Percentiles rank a stretch among this genome's conserved stretches.
phyloP scores from a whole-genome alignment of 1,140 invertebrate genomes.

The Saccostrea cuccullata region DNA sequence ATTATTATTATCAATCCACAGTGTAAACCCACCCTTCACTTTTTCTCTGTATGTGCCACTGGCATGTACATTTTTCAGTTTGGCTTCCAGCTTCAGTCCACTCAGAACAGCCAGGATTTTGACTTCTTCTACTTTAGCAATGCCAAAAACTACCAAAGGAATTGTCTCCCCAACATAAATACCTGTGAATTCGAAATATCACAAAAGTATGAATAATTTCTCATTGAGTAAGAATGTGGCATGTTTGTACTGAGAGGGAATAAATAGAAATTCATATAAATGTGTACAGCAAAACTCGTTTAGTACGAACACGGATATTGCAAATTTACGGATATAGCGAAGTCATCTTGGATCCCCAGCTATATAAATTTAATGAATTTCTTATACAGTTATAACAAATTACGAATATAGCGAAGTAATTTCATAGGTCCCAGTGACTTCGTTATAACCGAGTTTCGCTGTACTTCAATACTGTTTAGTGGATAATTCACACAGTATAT shows the following conservation, averaged over 20 bases:
- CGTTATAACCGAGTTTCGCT: too few relatives aligned
- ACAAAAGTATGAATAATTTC: background rate
- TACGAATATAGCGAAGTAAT: too few relatives aligned
- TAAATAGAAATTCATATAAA: too few relatives aligned
- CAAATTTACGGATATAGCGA: too few relatives aligned
- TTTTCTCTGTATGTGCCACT: slow-evolving; percentile 86
- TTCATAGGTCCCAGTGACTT: too few relatives aligned
- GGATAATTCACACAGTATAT: background rate
- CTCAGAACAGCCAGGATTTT: slow-evolving; percentile 93
- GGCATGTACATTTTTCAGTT: slow-evolving; percentile 90
- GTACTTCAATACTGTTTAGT: background rate
- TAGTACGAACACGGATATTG: too few relatives aligned
- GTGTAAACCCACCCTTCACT: slow-evolving; percentile 79
- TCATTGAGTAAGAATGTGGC: too few relatives aligned
- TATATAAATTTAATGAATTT: too few relatives aligned
- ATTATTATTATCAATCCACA: too few relatives aligned
- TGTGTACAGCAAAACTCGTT: too few relatives aligned
- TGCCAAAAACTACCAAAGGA: slow-evolving; percentile 88
- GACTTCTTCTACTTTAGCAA: slow-evolving; percentile 92
- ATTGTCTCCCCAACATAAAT: slow-evolving; percentile 79
- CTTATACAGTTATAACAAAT: too few relatives aligned
- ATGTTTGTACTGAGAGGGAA: background rate
- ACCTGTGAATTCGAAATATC: slow-evolving; percentile 67
- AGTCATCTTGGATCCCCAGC: too few relatives aligned
- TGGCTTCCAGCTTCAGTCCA: slow-evolving; percentile 94